Evolutionary conservation across 2,888 invertebrate genomes (phyloP).

Genomic region (Limenitis arthemis): DNA sequence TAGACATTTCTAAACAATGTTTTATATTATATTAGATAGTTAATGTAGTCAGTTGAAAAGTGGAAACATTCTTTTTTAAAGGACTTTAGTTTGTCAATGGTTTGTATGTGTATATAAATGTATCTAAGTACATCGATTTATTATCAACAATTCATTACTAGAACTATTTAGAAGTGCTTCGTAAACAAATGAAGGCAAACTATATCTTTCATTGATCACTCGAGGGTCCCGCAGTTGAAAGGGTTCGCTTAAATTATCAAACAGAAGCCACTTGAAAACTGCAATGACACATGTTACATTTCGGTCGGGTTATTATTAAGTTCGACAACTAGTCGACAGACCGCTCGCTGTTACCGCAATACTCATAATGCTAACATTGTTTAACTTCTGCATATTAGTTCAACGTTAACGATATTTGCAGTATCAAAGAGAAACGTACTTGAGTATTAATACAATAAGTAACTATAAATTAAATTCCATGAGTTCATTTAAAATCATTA

Average conservation of each 20-base stretch:
- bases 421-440: slow-evolving; percentile 40
- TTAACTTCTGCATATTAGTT: slow-evolving; percentile 15
- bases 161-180: slow-evolving; percentile 19
- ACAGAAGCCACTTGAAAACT: slow-evolving; percentile 65
- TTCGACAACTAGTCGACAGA: slow-evolving; percentile 29
- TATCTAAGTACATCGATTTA: background rate
- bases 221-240: slow-evolving; percentile 40
- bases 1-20: too few relatives aligned
- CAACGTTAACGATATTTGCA: slow-evolving; percentile 22
- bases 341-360: slow-evolving; percentile 17
- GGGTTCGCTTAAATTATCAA: slow-evolving; percentile 60
- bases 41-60: too few relatives aligned
- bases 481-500: slow-evolving; percentile 60
- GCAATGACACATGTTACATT: slow-evolving; percentile 68
- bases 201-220: slow-evolving; percentile 51
- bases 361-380: slow-evolving; percentile 8
- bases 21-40: too few relatives aligned
- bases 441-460: slow-evolving; percentile 40
- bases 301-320: slow-evolving; percentile 31
- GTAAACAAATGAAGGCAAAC: slow-evolving; percentile 42
- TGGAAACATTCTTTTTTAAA: too few relatives aligned
- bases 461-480: slow-evolving; percentile 46
- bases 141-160: slow-evolving; percentile 6
- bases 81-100: too few relatives aligned
- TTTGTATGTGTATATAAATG: background rate